A percentile compares a stretch with the other conserved stretches of the same genome.
These are phyloP conservation scores for Dicrurus megarhynchus DNA, from an alignment of 2,113 vertebrate genomes.

Conservation along the genomic window DNA sequence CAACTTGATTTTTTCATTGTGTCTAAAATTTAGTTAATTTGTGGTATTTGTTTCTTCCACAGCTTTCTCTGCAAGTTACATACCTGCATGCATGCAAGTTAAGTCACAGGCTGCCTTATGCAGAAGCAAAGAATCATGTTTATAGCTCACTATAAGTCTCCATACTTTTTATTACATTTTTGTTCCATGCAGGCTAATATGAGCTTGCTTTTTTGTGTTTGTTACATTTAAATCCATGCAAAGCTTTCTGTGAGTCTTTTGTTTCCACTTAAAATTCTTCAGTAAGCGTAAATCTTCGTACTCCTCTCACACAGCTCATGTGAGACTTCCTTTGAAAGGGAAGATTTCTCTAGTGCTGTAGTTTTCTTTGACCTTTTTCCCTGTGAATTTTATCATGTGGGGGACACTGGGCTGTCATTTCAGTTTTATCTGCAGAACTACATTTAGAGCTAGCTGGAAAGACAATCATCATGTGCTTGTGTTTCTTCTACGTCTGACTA, in stretches of 20 bases:
- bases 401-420: neutral
- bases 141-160: neutral
- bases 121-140: neutral
- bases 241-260: neutral
- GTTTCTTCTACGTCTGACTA: neutral
- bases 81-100: neutral
- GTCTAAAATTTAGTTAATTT: neutral
- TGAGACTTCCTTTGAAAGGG: neutral
- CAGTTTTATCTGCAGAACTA: neutral
- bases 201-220: neutral
- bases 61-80: rapidly evolving
- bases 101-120: neutral
- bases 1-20: neutral
- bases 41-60: neutral
- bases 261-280: neutral
- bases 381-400: neutral
- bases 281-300: neutral
- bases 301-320: neutral
- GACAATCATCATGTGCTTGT: neutral
- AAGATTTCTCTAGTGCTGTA: neutral
- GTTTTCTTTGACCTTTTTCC: neutral
- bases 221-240: neutral
- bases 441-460: neutral
- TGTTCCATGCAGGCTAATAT: neutral
- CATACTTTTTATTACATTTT: neutral